Base-by-base conservation (phyloP, 2,113 vertebrate species). In the Hepsetus odoe region DNA sequence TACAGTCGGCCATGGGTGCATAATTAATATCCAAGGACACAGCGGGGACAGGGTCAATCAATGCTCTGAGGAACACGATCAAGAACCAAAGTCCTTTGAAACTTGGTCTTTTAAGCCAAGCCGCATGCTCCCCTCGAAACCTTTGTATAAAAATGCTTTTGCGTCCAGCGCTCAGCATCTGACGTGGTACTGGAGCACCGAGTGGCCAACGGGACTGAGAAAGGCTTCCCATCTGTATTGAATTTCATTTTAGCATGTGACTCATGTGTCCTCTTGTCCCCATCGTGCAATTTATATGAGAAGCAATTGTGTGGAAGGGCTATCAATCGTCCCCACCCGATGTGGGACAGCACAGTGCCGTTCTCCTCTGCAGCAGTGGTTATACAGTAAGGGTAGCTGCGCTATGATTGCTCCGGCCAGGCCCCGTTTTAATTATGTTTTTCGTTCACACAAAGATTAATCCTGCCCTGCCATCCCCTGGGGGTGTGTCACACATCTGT, bases 371-470 rank as follows among this genome's bases (percentile, higher is more conserved):
- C 64, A 53, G 30, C 61, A 69, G 51, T 51, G 10, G n/a, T 13
- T 51, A 18, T 42, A 42, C 24, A 32, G 0, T 3, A 70, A 53
- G 3, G 32, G 32, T 46, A 61, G 56, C 33, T 40, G 28, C 16
- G 51, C 46, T 74, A 59, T 49, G 77, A 89, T 87, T 80, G 86
- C 79, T 81, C 86, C 56, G 67, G 78, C 76, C 86, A 59, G 64
- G 83, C 69, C 74, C 77, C 81, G 87, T 90, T 90, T 88, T 74
- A 87, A 90, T 90, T 86, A 88, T 85, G 83, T 83, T 90, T 73
- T 89, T 86, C 72, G 85, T 88, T 86, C 84, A 89, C 85, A 83
- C 81, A 82, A 83, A 87, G 61, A 89, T 88, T 88, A 87, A 87
- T 92, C 87, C 78, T 61, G 74, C 85, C 78, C 82, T 81, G 79